phyloP scores from a whole-genome alignment of 2,888 invertebrate species.

The Prosopocoilus inquinatus region DNA sequence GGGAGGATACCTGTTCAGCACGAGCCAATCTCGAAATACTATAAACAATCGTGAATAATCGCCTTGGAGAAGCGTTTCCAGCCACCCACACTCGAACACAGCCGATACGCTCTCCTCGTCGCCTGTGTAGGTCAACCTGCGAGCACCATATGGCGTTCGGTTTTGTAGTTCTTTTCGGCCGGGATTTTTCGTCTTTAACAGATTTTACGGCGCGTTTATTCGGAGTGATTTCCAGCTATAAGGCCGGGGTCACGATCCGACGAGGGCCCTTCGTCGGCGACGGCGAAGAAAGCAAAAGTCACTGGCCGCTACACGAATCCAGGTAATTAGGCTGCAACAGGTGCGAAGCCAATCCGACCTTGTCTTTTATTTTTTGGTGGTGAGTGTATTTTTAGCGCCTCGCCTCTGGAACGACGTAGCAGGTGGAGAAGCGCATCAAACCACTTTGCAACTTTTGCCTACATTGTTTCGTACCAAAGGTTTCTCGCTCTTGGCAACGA shows the following conservation, averaged over 20 bases:
- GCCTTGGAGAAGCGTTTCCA: background rate
- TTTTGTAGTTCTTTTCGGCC: slow-evolving; percentile 25
- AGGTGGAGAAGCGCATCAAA: too few species aligned
- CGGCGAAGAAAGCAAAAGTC: slow-evolving; percentile 27
- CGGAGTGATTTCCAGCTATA: slow-evolving; percentile 18
- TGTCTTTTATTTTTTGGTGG: slow-evolving; percentile 4
- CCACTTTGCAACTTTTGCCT: too few species aligned
- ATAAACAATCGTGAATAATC: slow-evolving; percentile 2
- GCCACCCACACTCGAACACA: slow-evolving; percentile 15
- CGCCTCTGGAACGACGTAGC: too few species aligned
- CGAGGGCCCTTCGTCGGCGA: background rate
- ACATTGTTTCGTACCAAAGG: too few species aligned
- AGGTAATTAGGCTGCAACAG: slow-evolving; percentile 28
- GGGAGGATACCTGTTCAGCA: slow-evolving; percentile 33
- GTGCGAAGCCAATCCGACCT: slow-evolving; percentile 21
- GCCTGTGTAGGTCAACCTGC: slow-evolving; percentile 20
- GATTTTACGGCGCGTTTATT: slow-evolving; percentile 28
- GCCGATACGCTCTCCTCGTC: slow-evolving; percentile 1
- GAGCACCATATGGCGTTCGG: slow-evolving; percentile 26
- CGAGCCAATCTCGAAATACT: slow-evolving; percentile 2
- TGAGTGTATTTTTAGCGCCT: too few species aligned
- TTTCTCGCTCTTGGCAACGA: too few species aligned
- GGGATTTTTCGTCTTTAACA: slow-evolving; percentile 27
- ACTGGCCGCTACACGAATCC: slow-evolving; percentile 24
- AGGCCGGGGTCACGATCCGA: background rate